phyloP scores from a whole-genome alignment of 2,888 invertebrate genomes.

The Sinhomidia bicolor region DNA sequence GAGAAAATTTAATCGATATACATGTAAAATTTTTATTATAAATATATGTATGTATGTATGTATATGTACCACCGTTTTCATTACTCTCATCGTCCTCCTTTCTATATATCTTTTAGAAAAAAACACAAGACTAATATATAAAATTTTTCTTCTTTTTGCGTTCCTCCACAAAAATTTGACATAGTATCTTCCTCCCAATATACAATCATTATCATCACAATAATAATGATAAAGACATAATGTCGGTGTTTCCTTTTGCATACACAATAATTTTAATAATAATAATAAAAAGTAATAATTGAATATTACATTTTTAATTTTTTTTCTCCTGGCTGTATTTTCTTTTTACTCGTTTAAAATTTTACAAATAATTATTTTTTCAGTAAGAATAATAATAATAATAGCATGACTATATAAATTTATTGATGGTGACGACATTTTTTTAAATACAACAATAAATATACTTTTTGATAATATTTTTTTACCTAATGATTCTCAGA shows the following conservation, averaged over 20 bases:
- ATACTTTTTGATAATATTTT: conserved; percentile 14
- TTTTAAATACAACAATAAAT: conserved; percentile 25
- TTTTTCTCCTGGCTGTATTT: neutral
- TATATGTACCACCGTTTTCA: conserved; percentile 20
- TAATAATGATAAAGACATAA: neutral
- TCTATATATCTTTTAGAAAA: conserved; percentile 22
- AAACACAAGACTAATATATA: conserved; percentile 13
- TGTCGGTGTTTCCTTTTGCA: neutral
- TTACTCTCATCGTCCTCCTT: conserved; percentile 24
- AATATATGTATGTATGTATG: neutral
- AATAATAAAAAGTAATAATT: conserved; percentile 20
- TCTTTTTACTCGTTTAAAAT: too few relatives aligned
- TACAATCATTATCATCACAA: conserved; percentile 30
- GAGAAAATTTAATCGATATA: conserved; percentile 34
- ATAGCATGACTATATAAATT: conserved; percentile 17
- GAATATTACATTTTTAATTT: neutral
- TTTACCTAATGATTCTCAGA: conserved; percentile 39
- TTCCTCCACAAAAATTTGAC: too few relatives aligned
- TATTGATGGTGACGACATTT: conserved; percentile 37
- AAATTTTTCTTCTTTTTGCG: neutral
- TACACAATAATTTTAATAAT: neutral
- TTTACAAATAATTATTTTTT: too few relatives aligned
- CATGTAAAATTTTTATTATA: neutral
- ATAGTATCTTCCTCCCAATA: neutral
- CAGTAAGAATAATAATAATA: neutral